Evolutionary conservation across 2,797 vertebrate species (phyloP).

Genomic region (Gephyroberyx darwinii): DNA sequence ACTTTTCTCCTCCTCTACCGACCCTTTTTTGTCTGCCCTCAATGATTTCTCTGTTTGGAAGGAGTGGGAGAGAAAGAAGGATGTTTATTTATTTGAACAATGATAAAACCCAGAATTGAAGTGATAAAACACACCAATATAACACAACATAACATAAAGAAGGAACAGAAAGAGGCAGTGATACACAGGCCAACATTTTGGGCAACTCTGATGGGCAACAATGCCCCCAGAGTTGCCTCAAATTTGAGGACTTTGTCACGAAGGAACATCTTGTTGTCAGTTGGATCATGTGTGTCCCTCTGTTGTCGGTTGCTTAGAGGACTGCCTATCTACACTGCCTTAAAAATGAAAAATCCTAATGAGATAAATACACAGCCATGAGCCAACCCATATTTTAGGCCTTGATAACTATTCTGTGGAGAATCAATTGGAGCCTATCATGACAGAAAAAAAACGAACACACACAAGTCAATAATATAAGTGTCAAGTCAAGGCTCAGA

Average conservation of each 20-base stretch:
- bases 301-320: background rate
- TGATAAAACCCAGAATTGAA: background rate
- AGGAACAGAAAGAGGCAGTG: no score
- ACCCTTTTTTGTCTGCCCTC: conserved; percentile 61
- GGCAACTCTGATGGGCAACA: no score
- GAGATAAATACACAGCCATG: background rate
- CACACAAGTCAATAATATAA: conserved; percentile 16
- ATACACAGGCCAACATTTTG: no score
- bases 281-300: background rate
- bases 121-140: background rate
- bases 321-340: background rate
- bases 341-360: background rate
- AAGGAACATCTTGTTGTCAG: background rate
- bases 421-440: background rate
- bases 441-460: conserved; percentile 10
- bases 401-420: background rate
- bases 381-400: conserved; percentile 24
- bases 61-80: conserved; percentile 22
- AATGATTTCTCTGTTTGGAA: conserved; percentile 69
- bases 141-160: background rate
- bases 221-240: no score
- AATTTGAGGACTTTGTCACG: background rate
- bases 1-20: conserved; percentile 53
- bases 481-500: conserved; percentile 29
- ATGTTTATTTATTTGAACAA: background rate